These are phyloP conservation scores for Malacoctenus gilli DNA, from an alignment of 2,797 vertebrate genomes.

Conservation along the genomic window DNA sequence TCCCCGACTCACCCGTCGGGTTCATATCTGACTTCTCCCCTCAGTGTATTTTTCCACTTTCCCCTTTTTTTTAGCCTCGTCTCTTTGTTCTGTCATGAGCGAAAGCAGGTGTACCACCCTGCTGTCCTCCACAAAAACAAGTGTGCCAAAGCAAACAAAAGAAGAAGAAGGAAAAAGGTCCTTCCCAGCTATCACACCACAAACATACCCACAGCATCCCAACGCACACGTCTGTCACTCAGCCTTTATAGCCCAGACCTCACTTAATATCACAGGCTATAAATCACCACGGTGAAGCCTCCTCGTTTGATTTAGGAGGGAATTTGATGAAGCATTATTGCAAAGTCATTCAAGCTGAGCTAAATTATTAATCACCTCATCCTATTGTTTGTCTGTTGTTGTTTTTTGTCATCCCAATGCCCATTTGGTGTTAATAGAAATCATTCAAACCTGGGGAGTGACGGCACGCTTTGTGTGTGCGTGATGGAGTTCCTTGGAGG, in stretches of 20 bases:
- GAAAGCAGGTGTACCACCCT: constrained; percentile 7
- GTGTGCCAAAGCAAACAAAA: constrained; percentile 6
- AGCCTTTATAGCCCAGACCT: constrained; percentile 37
- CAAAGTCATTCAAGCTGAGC: constrained; percentile 60
- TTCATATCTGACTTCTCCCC: constrained; percentile 1
- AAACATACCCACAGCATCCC: constrained; percentile 11
- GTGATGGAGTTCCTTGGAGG: no score
- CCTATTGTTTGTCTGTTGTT: constrained; percentile 48
- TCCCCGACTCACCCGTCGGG: background rate
- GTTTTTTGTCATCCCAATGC: constrained; percentile 36
- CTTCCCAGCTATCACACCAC: background rate
- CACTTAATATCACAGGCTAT: constrained; percentile 55
- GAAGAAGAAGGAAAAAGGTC: constrained; percentile 12
- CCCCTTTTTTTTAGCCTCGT: background rate
- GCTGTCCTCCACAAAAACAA: constrained; percentile 1
- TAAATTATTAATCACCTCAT: constrained; percentile 70
- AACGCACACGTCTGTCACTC: constrained; percentile 12
- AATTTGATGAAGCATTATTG: constrained; percentile 67
- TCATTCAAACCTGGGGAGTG: constrained; percentile 42
- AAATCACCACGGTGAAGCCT: constrained; percentile 64
- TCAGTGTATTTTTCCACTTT: constrained; percentile 11
- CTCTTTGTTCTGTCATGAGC: constrained; percentile 22
- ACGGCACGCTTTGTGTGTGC: constrained; percentile 4
- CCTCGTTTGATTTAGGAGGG: constrained; percentile 61
- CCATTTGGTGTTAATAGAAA: constrained; percentile 53